Evolutionary conservation across 37 sponge, comb jelly and placozoan genomes (phyloP).

Genomic region (Ephydatia muelleri): DNA sequence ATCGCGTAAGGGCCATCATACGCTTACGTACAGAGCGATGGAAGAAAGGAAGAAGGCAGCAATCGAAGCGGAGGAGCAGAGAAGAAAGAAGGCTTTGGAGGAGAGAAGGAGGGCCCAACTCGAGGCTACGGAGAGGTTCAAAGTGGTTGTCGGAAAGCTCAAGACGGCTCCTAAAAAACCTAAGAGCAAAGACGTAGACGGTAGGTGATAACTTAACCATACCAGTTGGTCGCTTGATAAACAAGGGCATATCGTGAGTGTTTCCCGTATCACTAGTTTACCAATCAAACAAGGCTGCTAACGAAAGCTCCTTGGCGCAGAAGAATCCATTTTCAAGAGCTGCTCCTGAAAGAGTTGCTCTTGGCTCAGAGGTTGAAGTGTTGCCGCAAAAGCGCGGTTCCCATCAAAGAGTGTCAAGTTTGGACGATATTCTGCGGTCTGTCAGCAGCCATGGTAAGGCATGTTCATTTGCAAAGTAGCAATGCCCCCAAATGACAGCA

Average conservation of each 20-base stretch:
- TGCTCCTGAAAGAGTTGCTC: slow-evolving; percentile 24
- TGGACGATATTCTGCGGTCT: slow-evolving; percentile 47
- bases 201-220: too few species aligned
- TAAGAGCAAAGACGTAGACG: too few species aligned
- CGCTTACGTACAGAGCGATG: slow-evolving; percentile 44
- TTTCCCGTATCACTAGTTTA: too few species aligned
- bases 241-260: too few species aligned
- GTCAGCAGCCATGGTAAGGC: slow-evolving; percentile 2
- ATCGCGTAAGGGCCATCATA: too few species aligned
- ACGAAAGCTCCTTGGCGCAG: too few species aligned
- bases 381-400: background rate
- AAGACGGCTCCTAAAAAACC: background rate
- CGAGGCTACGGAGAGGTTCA: slow-evolving; percentile 60
- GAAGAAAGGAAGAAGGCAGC: slow-evolving; percentile 60
- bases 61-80: slow-evolving; percentile 65
- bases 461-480: too few species aligned
- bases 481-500: too few species aligned
- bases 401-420: slow-evolving; percentile 6
- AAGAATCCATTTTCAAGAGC: background rate
- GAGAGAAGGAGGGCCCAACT: slow-evolving; percentile 48
- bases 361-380: slow-evolving; percentile 53
- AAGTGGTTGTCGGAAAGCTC: slow-evolving; percentile 18
- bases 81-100: slow-evolving; percentile 62
- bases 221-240: too few species aligned
- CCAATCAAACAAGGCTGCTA: too few species aligned